A percentile compares a stretch with the other conserved stretches of the same genome.
Conservation (phyloP, 2,113 vertebrate genomes). For the Colossoma macropomum region DNA sequence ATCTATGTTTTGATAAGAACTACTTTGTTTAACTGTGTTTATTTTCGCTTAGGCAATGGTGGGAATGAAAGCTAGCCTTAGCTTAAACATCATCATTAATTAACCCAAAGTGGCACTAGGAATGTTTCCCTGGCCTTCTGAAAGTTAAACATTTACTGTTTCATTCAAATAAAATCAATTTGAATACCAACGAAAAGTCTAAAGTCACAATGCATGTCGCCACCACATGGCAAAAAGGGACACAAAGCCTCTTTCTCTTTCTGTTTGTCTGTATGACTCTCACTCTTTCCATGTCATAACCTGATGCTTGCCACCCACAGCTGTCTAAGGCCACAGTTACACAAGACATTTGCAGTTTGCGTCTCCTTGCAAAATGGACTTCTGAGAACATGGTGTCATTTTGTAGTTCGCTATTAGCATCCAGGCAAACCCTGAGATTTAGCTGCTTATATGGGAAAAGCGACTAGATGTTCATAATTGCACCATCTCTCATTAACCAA, state of each 20-base stretch:
- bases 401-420: too few species aligned
- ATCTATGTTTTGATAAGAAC: not conserved
- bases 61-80: not conserved
- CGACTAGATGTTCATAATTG: too few species aligned
- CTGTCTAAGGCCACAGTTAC: not conserved
- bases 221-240: not conserved
- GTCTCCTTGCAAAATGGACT: too few species aligned
- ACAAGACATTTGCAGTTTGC: too few species aligned
- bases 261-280: not conserved
- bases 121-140: slow-evolving; percentile 13
- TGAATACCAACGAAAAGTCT: not conserved
- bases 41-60: not conserved
- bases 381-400: too few species aligned
- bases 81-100: slow-evolving; percentile 34
- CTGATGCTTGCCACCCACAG: not conserved
- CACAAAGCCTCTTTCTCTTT: not conserved
- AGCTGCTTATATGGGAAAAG: too few species aligned
- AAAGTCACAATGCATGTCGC: not conserved
- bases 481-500: too few species aligned
- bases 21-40: not conserved
- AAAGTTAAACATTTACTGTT: slow-evolving; percentile 27
- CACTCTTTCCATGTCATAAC: slow-evolving; percentile 6
- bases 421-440: too few species aligned
- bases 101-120: slow-evolving; percentile 24
- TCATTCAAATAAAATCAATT: slow-evolving; percentile 19